Percentiles rank a stretch among this genome's conserved stretches.
These are phyloP conservation scores for Tenthredo scrophulariae DNA, from an alignment of 2,888 invertebrate genomes.

Conservation along the genomic window DNA sequence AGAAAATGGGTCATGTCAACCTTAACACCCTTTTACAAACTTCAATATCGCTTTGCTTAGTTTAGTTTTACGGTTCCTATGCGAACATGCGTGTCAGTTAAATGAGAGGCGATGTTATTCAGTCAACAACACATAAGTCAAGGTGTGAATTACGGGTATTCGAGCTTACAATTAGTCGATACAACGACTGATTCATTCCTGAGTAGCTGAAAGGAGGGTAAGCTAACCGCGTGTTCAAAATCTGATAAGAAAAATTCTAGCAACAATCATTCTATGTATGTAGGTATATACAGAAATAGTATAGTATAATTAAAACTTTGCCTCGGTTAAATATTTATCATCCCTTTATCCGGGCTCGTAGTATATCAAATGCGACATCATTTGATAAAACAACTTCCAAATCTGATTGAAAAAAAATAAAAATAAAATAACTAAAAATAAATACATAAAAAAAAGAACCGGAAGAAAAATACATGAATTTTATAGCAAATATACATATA, in stretches of 20 bases:
- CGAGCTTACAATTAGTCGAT: constrained; percentile 15
- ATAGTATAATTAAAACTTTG: not conserved
- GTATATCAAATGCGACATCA: not conserved
- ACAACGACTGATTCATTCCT: not conserved
- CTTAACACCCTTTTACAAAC: not conserved
- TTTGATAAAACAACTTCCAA: not conserved
- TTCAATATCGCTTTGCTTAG: constrained; percentile 2
- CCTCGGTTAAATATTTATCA: not conserved
- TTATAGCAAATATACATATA: not conserved
- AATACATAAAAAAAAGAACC: not conserved
- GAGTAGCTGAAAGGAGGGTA: constrained; percentile 11
- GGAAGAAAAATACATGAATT: not conserved
- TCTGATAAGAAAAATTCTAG: not conserved
- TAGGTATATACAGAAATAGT: not conserved
- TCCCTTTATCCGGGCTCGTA: not conserved
- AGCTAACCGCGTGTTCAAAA: not conserved
- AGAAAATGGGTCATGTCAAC: constrained; percentile 19
- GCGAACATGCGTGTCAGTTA: not conserved
- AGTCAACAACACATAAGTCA: not conserved
- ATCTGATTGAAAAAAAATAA: not conserved
- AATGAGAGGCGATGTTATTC: not conserved
- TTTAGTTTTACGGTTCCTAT: not conserved
- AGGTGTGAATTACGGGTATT: constrained; percentile 6
- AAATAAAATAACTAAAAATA: no score
- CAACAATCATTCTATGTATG: not conserved